A percentile compares a stretch with the other conserved stretches of the same genome.
phyloP scores from a whole-genome alignment of 2,113 vertebrate species.

The Peucedramus taeniatus region DNA sequence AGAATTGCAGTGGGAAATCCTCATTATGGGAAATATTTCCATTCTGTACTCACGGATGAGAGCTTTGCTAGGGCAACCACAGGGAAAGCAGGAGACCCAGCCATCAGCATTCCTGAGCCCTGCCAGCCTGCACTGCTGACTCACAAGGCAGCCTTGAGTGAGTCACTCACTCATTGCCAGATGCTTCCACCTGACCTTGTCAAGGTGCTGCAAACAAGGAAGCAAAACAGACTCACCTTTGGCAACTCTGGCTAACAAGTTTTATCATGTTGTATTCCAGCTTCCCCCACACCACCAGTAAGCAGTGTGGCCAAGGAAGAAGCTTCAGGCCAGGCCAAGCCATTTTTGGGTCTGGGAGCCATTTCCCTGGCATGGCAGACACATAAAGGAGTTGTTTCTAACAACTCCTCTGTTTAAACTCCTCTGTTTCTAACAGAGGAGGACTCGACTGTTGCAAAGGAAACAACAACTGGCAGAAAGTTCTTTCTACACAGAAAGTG shows the following conservation, averaged over 20 bases:
- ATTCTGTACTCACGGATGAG: background rate
- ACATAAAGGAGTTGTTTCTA: background rate
- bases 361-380: accelerated
- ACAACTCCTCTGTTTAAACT: no score
- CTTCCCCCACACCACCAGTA: background rate
- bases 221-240: slow-evolving; percentile 34
- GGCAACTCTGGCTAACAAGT: slow-evolving; percentile 22
- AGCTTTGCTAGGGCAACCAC: background rate
- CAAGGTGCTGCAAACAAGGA: slow-evolving; percentile 14
- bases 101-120: slow-evolving; percentile 34
- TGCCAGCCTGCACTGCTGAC: slow-evolving; percentile 27
- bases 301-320: background rate
- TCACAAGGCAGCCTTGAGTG: slow-evolving; percentile 14
- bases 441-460: background rate
- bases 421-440: background rate
- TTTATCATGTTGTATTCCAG: background rate
- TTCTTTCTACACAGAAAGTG: background rate
- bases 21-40: background rate
- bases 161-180: slow-evolving; percentile 39
- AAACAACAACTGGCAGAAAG: background rate
- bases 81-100: background rate
- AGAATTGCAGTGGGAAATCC: slow-evolving; percentile 20
- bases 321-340: background rate
- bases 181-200: slow-evolving; percentile 49
- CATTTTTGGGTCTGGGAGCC: background rate